These are phyloP conservation scores for Schizopygopsis malacanthus DNA, from an alignment of 2,797 vertebrate species.

Conservation along the genomic window DNA sequence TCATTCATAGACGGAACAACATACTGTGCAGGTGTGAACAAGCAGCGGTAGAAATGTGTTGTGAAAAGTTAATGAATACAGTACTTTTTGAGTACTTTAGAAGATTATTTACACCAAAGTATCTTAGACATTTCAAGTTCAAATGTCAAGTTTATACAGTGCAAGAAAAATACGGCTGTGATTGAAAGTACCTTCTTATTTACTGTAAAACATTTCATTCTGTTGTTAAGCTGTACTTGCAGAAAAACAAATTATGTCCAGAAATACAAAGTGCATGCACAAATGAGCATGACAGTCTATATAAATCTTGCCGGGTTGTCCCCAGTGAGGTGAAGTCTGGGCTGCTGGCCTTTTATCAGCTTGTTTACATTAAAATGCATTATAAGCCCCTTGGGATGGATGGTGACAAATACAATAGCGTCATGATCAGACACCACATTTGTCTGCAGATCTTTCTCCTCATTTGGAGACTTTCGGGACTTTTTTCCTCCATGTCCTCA, in stretches of 20 bases:
- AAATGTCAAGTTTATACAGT: neutral
- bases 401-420: slow-evolving; percentile 13
- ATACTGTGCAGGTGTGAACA: neutral
- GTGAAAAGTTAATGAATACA: neutral
- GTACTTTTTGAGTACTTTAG: neutral
- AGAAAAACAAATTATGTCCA: slow-evolving; percentile 14
- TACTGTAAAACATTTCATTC: neutral
- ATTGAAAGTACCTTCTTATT: neutral
- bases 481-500: slow-evolving; percentile 11
- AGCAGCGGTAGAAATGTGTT: neutral
- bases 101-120: neutral
- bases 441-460: slow-evolving; percentile 49
- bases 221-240: neutral
- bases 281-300: slow-evolving; percentile 68
- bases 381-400: neutral
- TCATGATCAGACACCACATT: slow-evolving; percentile 54
- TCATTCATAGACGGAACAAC: slow-evolving; percentile 3
- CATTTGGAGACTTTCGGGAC: slow-evolving; percentile 40
- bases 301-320: slow-evolving; percentile 54
- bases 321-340: slow-evolving; percentile 12
- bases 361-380: slow-evolving; percentile 61
- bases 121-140: neutral
- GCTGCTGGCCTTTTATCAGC: slow-evolving; percentile 51
- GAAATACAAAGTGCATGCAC: slow-evolving; percentile 66
- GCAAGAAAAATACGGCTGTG: neutral